A percentile compares a stretch with the other conserved stretches of the same genome.
Evolutionary conservation across 2,113 vertebrate genomes (phyloP).

Genomic region (Garra rufa): DNA sequence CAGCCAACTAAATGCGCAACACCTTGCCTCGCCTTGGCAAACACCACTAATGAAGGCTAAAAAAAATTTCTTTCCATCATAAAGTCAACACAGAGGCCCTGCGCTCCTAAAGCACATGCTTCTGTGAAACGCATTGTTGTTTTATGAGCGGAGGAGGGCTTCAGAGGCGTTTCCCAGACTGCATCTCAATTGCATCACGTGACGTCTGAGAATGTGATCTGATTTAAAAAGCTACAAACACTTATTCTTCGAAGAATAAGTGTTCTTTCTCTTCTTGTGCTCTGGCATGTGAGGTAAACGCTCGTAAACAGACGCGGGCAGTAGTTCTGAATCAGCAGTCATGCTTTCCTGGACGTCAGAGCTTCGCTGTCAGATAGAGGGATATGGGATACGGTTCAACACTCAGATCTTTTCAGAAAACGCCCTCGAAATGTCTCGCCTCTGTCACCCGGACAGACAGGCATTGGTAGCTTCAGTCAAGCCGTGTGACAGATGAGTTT

Average conservation of each 20-base stretch:
- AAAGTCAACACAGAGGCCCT: not conserved
- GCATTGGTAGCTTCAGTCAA: not conserved
- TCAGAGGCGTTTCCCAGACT: conserved; percentile 3
- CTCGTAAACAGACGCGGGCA: not conserved
- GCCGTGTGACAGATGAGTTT: not conserved
- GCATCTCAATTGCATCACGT: not conserved
- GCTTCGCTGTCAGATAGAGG: not conserved
- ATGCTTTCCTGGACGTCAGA: not conserved
- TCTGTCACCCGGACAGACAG: not conserved
- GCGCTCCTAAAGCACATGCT: not conserved
- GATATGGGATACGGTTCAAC: not conserved
- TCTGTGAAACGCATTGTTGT: not conserved
- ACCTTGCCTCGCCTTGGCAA: not conserved
- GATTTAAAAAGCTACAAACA: not conserved
- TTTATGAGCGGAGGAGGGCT: not conserved
- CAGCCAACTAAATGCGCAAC: not conserved
- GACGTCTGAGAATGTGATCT: conserved; percentile 29
- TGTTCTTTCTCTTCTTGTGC: not conserved
- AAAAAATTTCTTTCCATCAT: not conserved
- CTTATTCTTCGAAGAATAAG: not conserved
- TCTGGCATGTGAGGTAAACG: not conserved
- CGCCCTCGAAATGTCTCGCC: not conserved
- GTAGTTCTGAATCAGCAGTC: conserved; percentile 21
- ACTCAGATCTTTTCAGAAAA: not conserved
- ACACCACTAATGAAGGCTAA: not conserved